Evolutionary conservation across 2,888 invertebrate genomes (phyloP), one percentile per base, ranked within the genome.

Genomic region (Drosophila borborema): DNA sequence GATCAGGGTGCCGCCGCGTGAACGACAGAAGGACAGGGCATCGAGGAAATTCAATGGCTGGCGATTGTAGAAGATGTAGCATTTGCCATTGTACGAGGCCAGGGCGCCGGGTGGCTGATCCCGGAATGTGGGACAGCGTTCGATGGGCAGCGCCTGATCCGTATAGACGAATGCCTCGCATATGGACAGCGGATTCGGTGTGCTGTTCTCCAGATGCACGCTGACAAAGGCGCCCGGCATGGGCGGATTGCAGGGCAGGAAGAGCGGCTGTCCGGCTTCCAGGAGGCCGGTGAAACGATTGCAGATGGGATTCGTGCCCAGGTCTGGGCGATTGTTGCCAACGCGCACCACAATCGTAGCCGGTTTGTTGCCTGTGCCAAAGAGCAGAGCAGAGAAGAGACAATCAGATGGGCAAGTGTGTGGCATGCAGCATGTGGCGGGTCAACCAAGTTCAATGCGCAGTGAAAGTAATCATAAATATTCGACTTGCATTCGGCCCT

Each of bases 201-300:
- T 91, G 1, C 96, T 94, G 0, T 96, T 95, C 93, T 98, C 98
- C 65, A 98, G 92, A 91, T 98, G 98, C 0, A 98, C 97, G 82
- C 97, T 97, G 74, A 98, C 98, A 92, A 98, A 98, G 10, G 98
- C 98, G 0, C 98, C 98, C 0, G 98, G 97, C 97, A 98, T 98
- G 0, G 98, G 98, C 1, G 98, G 98, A 93, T 98, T 98, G 94
- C 98, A 98, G 0, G 98, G 98, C 59, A 98, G 93, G 93, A 98
- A 98, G 8, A 98, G 94, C 0, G 98, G 98, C 90, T 98, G 97
- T 0, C 98, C 98, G 92, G 98, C 98, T 91, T 98, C 97, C 14
- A 97, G 93, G 72, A 95, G 95, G 2, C 98, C 98, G 8, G 96
- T 97, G 93, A 97, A 98, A 6, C 97, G 95, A 93, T 98, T 98